Base-by-base conservation (phyloP, 2,888 invertebrate species). In the Lasioglossum lativentre region DNA sequence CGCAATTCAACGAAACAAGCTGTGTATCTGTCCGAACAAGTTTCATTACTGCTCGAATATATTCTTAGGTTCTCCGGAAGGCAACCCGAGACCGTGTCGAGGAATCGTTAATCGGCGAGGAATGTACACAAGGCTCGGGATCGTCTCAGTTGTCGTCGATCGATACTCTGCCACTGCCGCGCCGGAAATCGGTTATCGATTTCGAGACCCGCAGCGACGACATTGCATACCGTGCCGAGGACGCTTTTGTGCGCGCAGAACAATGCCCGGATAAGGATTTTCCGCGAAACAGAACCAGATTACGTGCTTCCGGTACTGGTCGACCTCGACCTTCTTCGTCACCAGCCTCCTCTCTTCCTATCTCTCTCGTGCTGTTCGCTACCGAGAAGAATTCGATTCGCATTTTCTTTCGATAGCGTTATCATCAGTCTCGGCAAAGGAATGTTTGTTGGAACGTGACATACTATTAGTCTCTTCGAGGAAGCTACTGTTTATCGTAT, bases 71-170 rank as follows among this genome's bases (percentile, higher is more conserved):
- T 63, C 63, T 30, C 30, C 16, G 30, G 6, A 63, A 30, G 63
- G 86, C 82, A 85, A 91, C 90, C 89, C 87, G 89, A 91, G 91
- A 89, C 90, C 85, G 82, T 85, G 63, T 72, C 86, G 81, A 78
- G 63, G 71, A 56, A 85, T 86, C 78, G 85, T 63, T 88, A 87
- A 90, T 89, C 81, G 75, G 73, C 81, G 74, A 74, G 89, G 86
- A 87, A 88, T 88, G 89, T 78, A 77, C 78, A 30, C 56, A n/a
- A 12, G 8, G 1, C 30, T 30, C 40, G 70, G 66, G 30, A 30
- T 72, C 68, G 89, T 81, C 86, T 80, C 81, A 75, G 81, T 77
- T 85, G 79, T 42, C 81, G 80, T 59, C 78, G 34, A 90, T 88
- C 83, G 79, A 88, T 82, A 42, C n/a, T 30, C 34, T 3, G 34